Evolutionary conservation across 2,888 invertebrate species (phyloP).

Genomic region (Euplexia lucipara): DNA sequence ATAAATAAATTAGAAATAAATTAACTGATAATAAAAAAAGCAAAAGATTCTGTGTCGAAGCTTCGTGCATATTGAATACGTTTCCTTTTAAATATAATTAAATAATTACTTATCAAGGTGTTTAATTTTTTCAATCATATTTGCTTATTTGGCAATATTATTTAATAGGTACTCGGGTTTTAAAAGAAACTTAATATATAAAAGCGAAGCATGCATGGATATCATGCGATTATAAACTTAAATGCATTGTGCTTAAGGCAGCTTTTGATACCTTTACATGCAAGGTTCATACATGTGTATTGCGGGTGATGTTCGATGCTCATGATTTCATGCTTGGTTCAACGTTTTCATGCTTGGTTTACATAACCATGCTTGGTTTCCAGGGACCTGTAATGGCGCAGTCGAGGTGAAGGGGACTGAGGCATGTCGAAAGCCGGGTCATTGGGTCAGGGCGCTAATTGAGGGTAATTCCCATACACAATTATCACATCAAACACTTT

Average conservation of each 20-base stretch:
- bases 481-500: constrained; percentile 90
- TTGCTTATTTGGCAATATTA: background rate
- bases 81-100: background rate
- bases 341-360: constrained; percentile 59
- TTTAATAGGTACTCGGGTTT: background rate
- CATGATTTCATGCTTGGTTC: constrained; percentile 61
- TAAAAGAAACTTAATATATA: constrained; percentile 7
- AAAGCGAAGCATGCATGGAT: constrained; percentile 46
- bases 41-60: constrained; percentile 32
- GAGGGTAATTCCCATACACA: constrained; percentile 85
- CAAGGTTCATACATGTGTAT: constrained; percentile 56
- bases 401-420: constrained; percentile 93
- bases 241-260: constrained; percentile 6
- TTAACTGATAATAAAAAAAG: constrained; percentile 1
- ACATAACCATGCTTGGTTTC: constrained; percentile 80
- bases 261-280: constrained; percentile 39
- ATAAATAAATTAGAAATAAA: background rate
- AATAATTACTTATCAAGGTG: background rate
- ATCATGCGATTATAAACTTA: constrained; percentile 12
- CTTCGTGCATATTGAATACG: constrained; percentile 3
- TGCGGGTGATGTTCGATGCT: constrained; percentile 54
- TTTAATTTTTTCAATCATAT: background rate
- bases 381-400: constrained; percentile 95
- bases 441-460: constrained; percentile 89
- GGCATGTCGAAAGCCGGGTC: constrained; percentile 94